These are phyloP conservation scores for Lamprotornis superbus DNA, from an alignment of 2,113 vertebrate species.

Conservation along the genomic window DNA sequence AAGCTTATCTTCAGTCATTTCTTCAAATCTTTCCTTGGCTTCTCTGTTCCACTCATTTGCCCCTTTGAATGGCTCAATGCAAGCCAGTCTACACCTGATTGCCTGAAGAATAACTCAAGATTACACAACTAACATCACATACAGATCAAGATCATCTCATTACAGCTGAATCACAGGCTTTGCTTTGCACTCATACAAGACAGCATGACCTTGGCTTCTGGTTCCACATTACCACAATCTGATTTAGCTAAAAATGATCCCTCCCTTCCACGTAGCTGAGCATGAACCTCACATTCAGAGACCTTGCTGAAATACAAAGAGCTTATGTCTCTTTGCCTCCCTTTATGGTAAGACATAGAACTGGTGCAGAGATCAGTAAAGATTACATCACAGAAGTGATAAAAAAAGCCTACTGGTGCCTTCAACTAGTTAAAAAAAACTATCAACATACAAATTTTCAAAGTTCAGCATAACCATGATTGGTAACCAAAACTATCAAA, in stretches of 20 bases:
- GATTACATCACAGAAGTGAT: background rate
- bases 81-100: conserved; percentile 82
- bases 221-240: background rate
- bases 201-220: background rate
- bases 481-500: background rate
- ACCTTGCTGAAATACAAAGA: background rate
- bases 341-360: background rate
- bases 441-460: background rate
- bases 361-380: background rate
- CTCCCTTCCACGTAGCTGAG: background rate
- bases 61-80: conserved; percentile 73
- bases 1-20: conserved; percentile 78
- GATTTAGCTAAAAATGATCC: background rate
- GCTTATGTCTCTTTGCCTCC: background rate
- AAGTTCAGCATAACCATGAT: background rate
- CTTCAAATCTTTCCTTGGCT: conserved; percentile 80
- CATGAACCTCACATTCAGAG: background rate
- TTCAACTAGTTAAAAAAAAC: background rate
- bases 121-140: background rate
- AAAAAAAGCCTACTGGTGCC: background rate
- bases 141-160: background rate
- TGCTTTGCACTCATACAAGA: background rate
- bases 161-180: background rate
- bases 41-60: conserved; percentile 75
- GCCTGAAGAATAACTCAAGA: conserved; percentile 74